These are phyloP conservation scores for Rhea americana DNA, from an alignment of 2,113 vertebrate genomes.

Conservation along the genomic window DNA sequence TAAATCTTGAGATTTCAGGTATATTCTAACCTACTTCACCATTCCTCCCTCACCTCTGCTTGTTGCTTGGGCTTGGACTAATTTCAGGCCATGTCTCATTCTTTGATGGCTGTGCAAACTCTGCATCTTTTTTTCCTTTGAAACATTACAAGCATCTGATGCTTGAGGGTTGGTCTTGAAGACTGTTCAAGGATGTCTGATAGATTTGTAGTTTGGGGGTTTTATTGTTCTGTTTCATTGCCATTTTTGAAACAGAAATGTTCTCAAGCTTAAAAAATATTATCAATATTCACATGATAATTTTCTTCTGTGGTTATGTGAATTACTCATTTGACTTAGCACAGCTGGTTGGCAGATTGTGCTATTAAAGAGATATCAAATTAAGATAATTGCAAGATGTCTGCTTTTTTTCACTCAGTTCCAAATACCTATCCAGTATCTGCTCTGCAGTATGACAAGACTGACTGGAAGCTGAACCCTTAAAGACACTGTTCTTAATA, in stretches of 20 bases:
- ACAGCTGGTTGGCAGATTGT: background rate
- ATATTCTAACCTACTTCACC: background rate
- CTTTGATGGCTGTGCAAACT: background rate
- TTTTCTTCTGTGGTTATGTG: background rate
- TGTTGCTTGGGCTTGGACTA: background rate
- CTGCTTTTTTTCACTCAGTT: background rate
- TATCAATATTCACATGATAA: background rate
- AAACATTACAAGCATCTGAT: background rate
- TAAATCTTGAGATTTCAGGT: background rate
- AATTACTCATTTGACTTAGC: background rate
- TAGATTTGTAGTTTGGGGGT: background rate
- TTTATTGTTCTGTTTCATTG: constrained; percentile 3
- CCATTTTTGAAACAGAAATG: background rate
- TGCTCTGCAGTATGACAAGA: background rate
- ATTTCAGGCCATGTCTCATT: background rate
- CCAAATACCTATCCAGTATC: background rate
- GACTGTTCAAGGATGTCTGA: background rate
- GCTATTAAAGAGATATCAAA: background rate
- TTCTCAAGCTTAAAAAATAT: background rate
- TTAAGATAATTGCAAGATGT: background rate
- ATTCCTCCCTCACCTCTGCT: background rate
- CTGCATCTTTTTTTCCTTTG: background rate
- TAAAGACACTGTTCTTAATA: background rate
- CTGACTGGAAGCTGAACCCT: background rate
- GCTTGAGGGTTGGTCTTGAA: background rate